A percentile compares a stretch with the other conserved stretches of the same genome.
These are phyloP conservation scores for Microctonus hyperodae DNA, from an alignment of 2,888 invertebrate species.

Conservation along the genomic window DNA sequence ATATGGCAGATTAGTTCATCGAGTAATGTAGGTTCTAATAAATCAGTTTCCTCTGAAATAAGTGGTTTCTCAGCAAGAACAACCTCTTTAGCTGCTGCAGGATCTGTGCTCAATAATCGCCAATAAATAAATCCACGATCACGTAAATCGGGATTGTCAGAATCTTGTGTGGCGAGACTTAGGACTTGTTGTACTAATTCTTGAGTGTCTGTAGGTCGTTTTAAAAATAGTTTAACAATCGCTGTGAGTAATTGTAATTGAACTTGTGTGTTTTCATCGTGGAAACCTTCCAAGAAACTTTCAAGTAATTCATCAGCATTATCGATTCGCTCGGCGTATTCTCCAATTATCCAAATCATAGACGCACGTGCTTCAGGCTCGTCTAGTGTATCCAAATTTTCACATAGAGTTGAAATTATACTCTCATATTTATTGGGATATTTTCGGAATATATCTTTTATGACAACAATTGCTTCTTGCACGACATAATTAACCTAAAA, in stretches of 20 bases:
- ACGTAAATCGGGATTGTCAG: slow-evolving; percentile 97
- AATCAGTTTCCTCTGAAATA: slow-evolving; percentile 98
- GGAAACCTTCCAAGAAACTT: slow-evolving; percentile 97
- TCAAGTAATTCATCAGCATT: slow-evolving; percentile 98
- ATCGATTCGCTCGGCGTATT: slow-evolving; percentile 99
- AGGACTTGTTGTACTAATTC: slow-evolving; percentile 97
- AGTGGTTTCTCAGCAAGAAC: slow-evolving; percentile 98
- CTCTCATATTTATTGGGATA: slow-evolving; percentile 99
- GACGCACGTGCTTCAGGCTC: slow-evolving; percentile 99
- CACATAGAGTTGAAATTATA: slow-evolving; percentile 98
- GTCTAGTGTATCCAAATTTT: slow-evolving; percentile 97
- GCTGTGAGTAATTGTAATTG: slow-evolving; percentile 97
- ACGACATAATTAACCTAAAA: slow-evolving; percentile 92
- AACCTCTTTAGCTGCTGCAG: slow-evolving; percentile 98
- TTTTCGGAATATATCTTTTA: slow-evolving; percentile 96
- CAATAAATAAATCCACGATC: slow-evolving; percentile 99
- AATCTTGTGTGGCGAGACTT: slow-evolving; percentile 88
- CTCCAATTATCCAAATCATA: slow-evolving; percentile 96
- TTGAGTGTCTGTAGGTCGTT: slow-evolving; percentile 97
- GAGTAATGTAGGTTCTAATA: slow-evolving; percentile 94
- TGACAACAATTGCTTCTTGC: slow-evolving; percentile 99
- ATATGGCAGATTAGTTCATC: slow-evolving; percentile 99
- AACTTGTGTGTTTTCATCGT: slow-evolving; percentile 95
- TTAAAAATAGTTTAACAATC: slow-evolving; percentile 97
- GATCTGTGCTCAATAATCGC: slow-evolving; percentile 97